phyloP scores from a whole-genome alignment of 2,113 vertebrate species.

The Ciconia boyciana region DNA sequence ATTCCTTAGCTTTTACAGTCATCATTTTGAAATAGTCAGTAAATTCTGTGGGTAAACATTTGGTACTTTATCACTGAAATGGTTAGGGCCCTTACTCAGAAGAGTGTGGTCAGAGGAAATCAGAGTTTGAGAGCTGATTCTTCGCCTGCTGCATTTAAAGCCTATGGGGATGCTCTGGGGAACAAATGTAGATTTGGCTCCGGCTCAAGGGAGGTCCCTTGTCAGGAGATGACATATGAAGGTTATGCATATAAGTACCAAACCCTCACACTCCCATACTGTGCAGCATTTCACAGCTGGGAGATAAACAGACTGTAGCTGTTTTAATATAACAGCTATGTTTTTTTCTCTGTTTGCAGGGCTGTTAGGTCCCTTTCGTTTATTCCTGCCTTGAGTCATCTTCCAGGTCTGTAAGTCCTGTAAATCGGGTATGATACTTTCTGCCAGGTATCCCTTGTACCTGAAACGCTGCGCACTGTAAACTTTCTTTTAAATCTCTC shows the following conservation, averaged over 20 bases:
- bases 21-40: background rate
- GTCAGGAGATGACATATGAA: slow-evolving; percentile 48
- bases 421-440: background rate
- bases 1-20: background rate
- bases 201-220: slow-evolving; percentile 32
- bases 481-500: slow-evolving; percentile 25
- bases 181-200: slow-evolving; percentile 5
- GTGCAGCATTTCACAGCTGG: slow-evolving; percentile 48
- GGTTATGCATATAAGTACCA: slow-evolving; percentile 2
- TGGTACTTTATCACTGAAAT: background rate
- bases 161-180: background rate
- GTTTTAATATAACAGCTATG: slow-evolving; percentile 21
- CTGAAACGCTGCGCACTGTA: background rate
- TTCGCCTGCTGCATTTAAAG: background rate
- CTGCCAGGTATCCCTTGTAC: background rate
- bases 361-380: background rate
- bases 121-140: background rate
- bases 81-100: background rate
- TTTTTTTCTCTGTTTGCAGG: background rate
- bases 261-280: slow-evolving; percentile 28
- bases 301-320: background rate
- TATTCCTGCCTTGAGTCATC: background rate
- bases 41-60: background rate
- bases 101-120: background rate
- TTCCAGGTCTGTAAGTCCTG: background rate